phyloP scores from a whole-genome alignment of 2,797 vertebrate genomes.

The Anisognathus igniventris region DNA sequence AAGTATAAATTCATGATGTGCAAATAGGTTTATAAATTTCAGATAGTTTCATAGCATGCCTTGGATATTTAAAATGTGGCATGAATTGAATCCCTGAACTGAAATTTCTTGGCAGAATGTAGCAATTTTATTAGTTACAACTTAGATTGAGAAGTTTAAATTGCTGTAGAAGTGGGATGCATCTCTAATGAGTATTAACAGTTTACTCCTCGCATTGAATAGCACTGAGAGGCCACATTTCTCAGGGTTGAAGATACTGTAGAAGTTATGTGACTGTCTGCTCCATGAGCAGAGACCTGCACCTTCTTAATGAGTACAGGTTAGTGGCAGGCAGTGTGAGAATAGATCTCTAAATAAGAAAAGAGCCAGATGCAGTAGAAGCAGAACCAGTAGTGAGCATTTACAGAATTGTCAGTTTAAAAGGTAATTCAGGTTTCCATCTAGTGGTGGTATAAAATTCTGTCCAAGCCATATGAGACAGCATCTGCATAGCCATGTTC shows the following conservation, averaged over 20 bases:
- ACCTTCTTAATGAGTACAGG: neutral
- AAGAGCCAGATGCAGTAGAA: neutral
- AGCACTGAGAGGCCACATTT: neutral
- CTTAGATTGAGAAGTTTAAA: neutral
- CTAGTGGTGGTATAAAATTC: constrained; percentile 54
- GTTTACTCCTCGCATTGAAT: neutral
- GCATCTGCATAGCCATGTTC: neutral
- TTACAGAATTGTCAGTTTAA: neutral
- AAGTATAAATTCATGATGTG: neutral
- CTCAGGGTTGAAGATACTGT: neutral
- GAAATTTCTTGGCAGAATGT: neutral
- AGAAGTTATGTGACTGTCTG: neutral
- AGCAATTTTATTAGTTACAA: neutral
- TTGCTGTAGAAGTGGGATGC: neutral
- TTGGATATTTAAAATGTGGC: neutral
- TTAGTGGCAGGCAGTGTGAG: neutral
- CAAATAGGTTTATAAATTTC: neutral
- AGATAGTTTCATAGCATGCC: neutral
- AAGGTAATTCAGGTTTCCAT: constrained; percentile 56
- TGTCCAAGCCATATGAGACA: neutral
- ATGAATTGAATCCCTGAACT: neutral
- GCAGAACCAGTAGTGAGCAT: neutral
- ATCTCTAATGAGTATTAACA: neutral
- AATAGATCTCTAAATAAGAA: neutral
- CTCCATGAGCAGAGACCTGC: neutral